Evolutionary conservation across 2,888 invertebrate genomes (phyloP).

Genomic region (Rhagonycha fulva): DNA sequence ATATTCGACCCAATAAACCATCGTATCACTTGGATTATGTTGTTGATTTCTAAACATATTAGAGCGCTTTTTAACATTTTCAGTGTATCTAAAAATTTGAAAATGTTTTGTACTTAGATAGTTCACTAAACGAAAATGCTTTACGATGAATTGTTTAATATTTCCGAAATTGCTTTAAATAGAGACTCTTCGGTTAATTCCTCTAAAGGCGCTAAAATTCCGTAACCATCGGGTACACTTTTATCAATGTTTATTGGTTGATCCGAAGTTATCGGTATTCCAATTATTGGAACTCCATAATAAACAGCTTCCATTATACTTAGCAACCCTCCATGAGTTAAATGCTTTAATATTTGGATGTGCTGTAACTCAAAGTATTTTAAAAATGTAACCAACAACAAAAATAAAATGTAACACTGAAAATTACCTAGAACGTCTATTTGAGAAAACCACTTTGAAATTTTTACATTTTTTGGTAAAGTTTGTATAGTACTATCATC

Average conservation of each 20-base stretch:
- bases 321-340: constrained; percentile 62
- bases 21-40: constrained; percentile 42
- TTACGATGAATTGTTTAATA: constrained; percentile 45
- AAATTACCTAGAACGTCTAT: constrained; percentile 41
- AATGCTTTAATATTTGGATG: constrained; percentile 62
- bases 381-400: too few species aligned
- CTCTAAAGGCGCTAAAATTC: constrained; percentile 49
- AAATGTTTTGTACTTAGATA: background rate
- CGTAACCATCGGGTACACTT: constrained; percentile 53
- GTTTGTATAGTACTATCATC: constrained; percentile 50
- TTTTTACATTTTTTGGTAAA: constrained; percentile 17
- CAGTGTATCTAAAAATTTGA: constrained; percentile 18
- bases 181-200: constrained; percentile 53
- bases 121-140: background rate
- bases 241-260: constrained; percentile 57
- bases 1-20: constrained; percentile 49
- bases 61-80: constrained; percentile 8
- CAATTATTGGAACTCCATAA: constrained; percentile 57
- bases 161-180: constrained; percentile 48
- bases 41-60: constrained; percentile 30
- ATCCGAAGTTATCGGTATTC: constrained; percentile 59
- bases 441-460: constrained; percentile 45
- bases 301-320: constrained; percentile 61
- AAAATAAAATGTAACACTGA: too few species aligned
- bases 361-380: constrained; percentile 41